Evolutionary conservation across 2,113 vertebrate species (phyloP).

Genomic region (Trichechus manatus): DNA sequence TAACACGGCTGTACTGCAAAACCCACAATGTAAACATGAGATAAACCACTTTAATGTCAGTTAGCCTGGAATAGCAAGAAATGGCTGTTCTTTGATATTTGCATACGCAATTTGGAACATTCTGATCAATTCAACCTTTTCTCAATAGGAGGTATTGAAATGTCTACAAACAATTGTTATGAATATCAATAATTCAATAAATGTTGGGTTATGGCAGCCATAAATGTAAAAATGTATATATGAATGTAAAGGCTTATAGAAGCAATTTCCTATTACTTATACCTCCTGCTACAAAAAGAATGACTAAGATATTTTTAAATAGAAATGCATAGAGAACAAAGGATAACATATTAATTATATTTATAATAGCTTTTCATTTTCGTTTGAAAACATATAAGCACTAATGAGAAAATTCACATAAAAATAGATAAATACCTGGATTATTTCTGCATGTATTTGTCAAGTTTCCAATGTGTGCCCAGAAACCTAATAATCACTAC

Average conservation of each 20-base stretch:
- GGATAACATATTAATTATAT: constrained; percentile 61
- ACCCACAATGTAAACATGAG: constrained; percentile 3
- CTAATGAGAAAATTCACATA: constrained; percentile 48
- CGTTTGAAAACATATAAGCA: constrained; percentile 8
- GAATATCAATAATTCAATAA: constrained; percentile 58
- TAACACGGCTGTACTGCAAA: constrained; percentile 8
- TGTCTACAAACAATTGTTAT: constrained; percentile 24
- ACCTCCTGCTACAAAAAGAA: constrained; percentile 10
- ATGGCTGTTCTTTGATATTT: constrained; percentile 47
- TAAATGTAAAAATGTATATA: background rate
- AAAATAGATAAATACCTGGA: background rate
- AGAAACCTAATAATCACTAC: background rate
- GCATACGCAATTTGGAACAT: constrained; percentile 40
- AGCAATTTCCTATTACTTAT: constrained; percentile 16
- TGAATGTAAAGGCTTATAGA: constrained; percentile 7
- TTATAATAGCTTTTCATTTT: constrained; percentile 47
- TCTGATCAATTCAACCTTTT: constrained; percentile 43
- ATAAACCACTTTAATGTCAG: constrained; percentile 58
- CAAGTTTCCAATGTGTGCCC: background rate
- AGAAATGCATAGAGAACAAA: constrained; percentile 72
- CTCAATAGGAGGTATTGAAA: constrained; percentile 32
- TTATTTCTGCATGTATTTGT: constrained; percentile 29
- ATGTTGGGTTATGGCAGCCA: background rate
- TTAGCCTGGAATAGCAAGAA: constrained; percentile 7
- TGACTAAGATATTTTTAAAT: constrained; percentile 76